These are phyloP conservation scores for Ariolimax columbianus DNA, from an alignment of 2,888 invertebrate genomes.

Conservation along the genomic window DNA sequence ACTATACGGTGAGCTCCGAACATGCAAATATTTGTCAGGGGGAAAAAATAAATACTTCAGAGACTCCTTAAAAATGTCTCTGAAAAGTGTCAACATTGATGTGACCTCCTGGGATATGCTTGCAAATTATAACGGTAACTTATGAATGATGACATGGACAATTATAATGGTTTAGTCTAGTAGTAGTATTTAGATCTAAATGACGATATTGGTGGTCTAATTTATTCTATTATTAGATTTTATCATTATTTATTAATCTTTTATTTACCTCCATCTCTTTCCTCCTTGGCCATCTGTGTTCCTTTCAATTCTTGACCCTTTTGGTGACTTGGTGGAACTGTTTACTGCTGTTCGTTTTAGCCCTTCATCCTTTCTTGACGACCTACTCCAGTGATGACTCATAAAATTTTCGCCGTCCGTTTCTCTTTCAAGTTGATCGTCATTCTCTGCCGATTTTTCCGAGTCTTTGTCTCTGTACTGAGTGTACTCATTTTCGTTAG, in stretches of 20 bases:
- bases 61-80: no score
- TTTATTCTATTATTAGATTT: no score
- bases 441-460: neutral
- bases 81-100: no score
- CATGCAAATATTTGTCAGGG: no score
- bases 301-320: constrained; percentile 8
- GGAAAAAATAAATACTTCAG: no score
- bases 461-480: neutral
- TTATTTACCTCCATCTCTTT: constrained; percentile 46
- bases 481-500: neutral
- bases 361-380: constrained; percentile 36
- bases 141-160: no score
- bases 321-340: constrained; percentile 17
- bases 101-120: no score
- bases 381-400: neutral
- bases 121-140: no score
- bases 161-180: no score
- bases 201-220: no score
- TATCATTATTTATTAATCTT: neutral
- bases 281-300: constrained; percentile 29
- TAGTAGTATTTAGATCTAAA: no score
- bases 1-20: no score
- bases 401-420: neutral
- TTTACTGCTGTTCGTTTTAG: constrained; percentile 23
- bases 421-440: neutral